Evolutionary conservation across 2,888 invertebrate species (phyloP), one percentile per base, ranked within the genome.

Genomic region (Proisotoma minuta): DNA sequence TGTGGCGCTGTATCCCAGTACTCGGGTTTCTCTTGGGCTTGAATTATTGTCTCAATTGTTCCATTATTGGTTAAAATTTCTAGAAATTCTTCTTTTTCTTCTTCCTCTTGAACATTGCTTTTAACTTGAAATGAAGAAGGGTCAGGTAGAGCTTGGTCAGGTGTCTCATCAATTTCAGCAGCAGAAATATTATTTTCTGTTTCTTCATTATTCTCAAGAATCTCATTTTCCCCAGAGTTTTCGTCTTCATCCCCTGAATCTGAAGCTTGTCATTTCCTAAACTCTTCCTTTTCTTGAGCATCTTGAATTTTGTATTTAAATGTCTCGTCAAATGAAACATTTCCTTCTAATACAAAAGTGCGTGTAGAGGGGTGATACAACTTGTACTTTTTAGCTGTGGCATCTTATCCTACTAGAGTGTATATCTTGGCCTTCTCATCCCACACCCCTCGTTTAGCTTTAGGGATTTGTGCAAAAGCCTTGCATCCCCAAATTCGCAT

Each of bases 291-390:
- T 34, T 8, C 34, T 12, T 34, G 34, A 12, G 12, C 12, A 10
- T 34, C 12, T 12, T 34, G 8, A 34, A 34, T 34, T 34, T 12
- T 12, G 12, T 10, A 34, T n/a, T n/a, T n/a, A 29, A 12, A 18
- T 26, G 43, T 22, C 22, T 61, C 57, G 5, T 51, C 4, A 18
- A 60, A 63, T 8, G 43, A 43, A 18, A 57, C 63, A 39, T 63
- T 60, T 56, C 47, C 4, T 3, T 22, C 50, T 20, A 28, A 23
- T 18, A 57, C 12, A 1, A 63, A 20, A 3, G 8, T 43, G 1
- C 56, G 29, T 18, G 8, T 27, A 4, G 4, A 3, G 3, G 39
- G 39, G 15, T 40, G 39, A 40, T 54, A 54, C n/a, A 54, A 18
- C 18, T 18, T 40, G 20, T 54, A 52, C 3, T 52, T 8, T 12